A percentile compares a stretch with the other conserved stretches of the same genome.
These are phyloP conservation scores for Neodiprion fabricii DNA, from an alignment of 1,140 invertebrate genomes.

Conservation along the genomic window DNA sequence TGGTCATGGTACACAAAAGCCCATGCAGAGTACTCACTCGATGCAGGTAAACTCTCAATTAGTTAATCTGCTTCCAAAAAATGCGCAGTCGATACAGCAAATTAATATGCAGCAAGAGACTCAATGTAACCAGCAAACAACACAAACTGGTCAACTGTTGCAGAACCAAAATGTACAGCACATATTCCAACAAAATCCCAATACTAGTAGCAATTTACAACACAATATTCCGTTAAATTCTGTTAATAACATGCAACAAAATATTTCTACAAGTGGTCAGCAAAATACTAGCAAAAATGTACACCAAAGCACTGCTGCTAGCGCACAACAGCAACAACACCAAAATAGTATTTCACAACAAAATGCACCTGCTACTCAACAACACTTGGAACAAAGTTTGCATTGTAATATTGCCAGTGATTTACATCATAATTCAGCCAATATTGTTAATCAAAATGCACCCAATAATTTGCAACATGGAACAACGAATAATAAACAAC, in stretches of 20 bases:
- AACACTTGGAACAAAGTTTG: conserved; percentile 42
- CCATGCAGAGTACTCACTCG: neutral
- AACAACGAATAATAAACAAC: conserved; percentile 26
- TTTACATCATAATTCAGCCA: conserved; percentile 1
- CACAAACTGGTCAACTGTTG: conserved; percentile 47
- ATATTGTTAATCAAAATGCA: conserved; percentile 31
- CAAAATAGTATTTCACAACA: conserved; percentile 50
- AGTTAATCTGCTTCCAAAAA: conserved; percentile 27
- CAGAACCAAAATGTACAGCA: conserved; percentile 56
- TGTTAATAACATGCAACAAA: conserved; percentile 35
- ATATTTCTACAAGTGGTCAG: conserved; percentile 44
- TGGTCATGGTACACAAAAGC: neutral
- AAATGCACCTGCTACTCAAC: conserved; percentile 36
- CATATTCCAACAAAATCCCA: conserved; percentile 51
- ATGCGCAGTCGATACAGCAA: conserved; percentile 35
- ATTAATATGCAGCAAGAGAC: conserved; percentile 30
- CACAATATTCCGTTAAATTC: conserved; percentile 41
- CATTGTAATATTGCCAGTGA: conserved; percentile 22
- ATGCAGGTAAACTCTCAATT: conserved; percentile 30
- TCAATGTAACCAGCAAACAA: conserved; percentile 17
- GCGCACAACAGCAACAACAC: conserved; percentile 33
- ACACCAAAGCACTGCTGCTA: conserved; percentile 27
- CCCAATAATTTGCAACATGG: conserved; percentile 42
- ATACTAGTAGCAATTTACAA: conserved; percentile 38
- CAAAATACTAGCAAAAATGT: conserved; percentile 41